phyloP scores from a whole-genome alignment of 2,113 vertebrate species.

The Rhineura floridana region DNA sequence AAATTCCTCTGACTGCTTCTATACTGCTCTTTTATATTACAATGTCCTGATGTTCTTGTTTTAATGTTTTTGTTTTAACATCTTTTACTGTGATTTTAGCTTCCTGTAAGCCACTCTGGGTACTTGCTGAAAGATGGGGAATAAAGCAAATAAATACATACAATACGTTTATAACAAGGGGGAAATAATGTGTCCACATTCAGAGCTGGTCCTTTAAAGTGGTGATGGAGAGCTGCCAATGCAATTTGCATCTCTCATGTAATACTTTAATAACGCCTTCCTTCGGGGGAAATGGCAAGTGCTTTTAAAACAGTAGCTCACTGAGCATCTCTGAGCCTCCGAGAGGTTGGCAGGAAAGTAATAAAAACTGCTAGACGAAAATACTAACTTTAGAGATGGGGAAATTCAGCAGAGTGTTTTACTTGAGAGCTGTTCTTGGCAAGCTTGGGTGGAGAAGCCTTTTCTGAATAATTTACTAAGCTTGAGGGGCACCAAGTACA shows the following conservation, averaged over 20 bases:
- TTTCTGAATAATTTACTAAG: slow-evolving; percentile 34
- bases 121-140: neutral
- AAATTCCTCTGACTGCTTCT: neutral
- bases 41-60: neutral
- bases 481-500: neutral
- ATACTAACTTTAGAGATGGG: neutral
- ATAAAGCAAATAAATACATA: neutral
- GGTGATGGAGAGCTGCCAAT: slow-evolving; percentile 42
- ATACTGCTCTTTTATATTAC: neutral
- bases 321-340: slow-evolving; percentile 35
- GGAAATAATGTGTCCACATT: slow-evolving; percentile 33
- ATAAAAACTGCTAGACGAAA: neutral
- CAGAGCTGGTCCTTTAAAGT: slow-evolving; percentile 36
- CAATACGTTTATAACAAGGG: no score
- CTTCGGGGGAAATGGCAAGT: slow-evolving; percentile 43
- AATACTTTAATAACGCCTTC: neutral
- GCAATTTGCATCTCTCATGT: slow-evolving; percentile 31
- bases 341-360: neutral
- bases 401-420: slow-evolving; percentile 39
- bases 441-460: slow-evolving; percentile 12
- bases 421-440: neutral
- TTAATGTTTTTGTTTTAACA: neutral
- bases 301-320: slow-evolving; percentile 49
- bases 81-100: neutral
- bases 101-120: neutral